Evolutionary conservation across 2,113 vertebrate genomes (phyloP), one percentile per base, ranked within the genome.

Genomic region (Regulus satrapa): DNA sequence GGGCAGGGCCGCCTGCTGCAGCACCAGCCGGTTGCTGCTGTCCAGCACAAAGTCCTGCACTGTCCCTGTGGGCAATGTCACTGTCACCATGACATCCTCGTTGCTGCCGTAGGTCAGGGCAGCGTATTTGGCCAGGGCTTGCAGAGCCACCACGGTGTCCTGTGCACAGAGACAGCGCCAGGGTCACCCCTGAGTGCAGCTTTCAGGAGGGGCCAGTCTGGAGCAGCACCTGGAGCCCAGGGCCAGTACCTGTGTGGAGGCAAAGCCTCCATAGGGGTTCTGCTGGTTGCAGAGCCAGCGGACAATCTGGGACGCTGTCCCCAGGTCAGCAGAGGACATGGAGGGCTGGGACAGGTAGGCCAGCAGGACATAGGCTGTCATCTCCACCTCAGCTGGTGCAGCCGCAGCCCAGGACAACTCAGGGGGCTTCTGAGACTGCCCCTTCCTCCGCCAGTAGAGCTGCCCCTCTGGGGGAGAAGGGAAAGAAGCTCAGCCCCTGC

Each of bases 121-220:
- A 1, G 95, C 93, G 1, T 97, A 97, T 32, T 95, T 92, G 41
- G 97, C 92, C 82, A 98, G 91, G 63, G 97, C 98, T 90, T 98
- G 97, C 32, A 98, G 92, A 34, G 97, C 98, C 64, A 98, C 97
- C 71, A 97, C 97, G 0, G 98, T 98, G 94, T 98, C 98, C 98
- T 98, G 93, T 11, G 68, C 15, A 2, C 1, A 2, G 69, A 43
- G 51, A 81, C 55, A 7, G 14, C 2, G 16, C 6, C 5, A 1
- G 18, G 10, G 29, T 87, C 67, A 89, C 6, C 77, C 32, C 58
- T 4, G 25, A 3, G 19, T 2, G 0, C 4, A 0, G 48, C 9
- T 20, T 20, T 14, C 14, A 1, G 16, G 34, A 18, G 51, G 40
- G 26, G 54, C 40, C 2, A 6, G 43, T 8, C 5, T 3, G 24